Base-by-base conservation (phyloP, 2,113 vertebrate species). In the Pachyramphus minor region DNA sequence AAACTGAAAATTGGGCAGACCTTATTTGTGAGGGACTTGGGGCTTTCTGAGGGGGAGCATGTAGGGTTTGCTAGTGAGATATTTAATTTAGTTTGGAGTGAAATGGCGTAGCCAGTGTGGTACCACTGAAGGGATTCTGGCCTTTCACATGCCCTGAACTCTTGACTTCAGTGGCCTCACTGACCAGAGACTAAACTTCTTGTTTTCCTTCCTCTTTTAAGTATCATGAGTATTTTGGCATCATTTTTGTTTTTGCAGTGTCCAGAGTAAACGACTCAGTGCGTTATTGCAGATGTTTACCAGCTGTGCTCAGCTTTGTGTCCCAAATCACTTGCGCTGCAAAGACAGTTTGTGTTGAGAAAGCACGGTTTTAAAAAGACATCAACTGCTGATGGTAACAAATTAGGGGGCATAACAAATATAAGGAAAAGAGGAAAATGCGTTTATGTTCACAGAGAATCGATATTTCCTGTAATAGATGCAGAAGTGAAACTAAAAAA, bases 391-490 rank as follows among this genome's bases (percentile, higher is more conserved):
- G 44, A 5, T 14, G 33, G 71, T 42, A 11, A 37, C 7, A 4
- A 8, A 11, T 17, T 3, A 5, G 6, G 27, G 11, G 27, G 5
- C 5, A 9, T n/a, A n/a, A n/a, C n/a, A n/a, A n/a, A n/a, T 11
- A 2, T 5, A 5, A 22, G 47, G 56, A n/a, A 31, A 5, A 35
- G 33, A 15, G 50, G 15, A 28, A 33, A 23, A 6, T 1, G 33
- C 5, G 0, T 81, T 91, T 60, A 8, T 19, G 2, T 45, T 44
- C 12, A 1, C 44, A 21, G 62, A 27, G 28, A 24, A 25, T 25
- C 3, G 1, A 0, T 39, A 0, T 62, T 52, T 62, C 11, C 11
- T 6, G 9, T 11, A 28, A 16, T 4, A 3, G 10, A 1, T 0
- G 20, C 9, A 28, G 14, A 37, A 83, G 39, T 14, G 53, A 64